Base-by-base conservation (phyloP, 2,888 invertebrate species). In the Melipona bicolor region DNA sequence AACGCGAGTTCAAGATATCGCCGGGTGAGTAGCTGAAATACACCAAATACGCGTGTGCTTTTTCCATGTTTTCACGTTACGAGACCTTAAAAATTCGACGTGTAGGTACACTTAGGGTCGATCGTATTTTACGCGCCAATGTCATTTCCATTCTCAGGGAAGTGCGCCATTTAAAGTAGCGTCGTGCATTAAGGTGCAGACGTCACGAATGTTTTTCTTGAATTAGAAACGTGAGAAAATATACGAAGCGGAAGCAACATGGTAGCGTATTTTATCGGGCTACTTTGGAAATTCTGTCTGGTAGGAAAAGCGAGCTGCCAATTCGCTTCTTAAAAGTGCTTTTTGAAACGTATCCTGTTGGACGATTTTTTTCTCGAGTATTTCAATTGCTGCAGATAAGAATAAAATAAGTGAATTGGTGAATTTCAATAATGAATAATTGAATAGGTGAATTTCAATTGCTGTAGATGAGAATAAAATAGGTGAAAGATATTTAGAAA, bases 1-100 rank as follows among this genome's bases (percentile, higher is more conserved):
- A 81, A 91, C 92, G 81, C 94, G 96, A 67, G 92, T 96, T 56
- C 96, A 96, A 88, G 96, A 96, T 91, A 95, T 96, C 77, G 95
- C 95, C 65, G 96, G 96, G 96, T 96, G 93, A 95, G 96, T 94
- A 65, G 19, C 69, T 71, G 50, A 77, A 83, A 36, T 50, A 62
- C 32, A 56, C 1, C 56, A 11, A 11, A 3, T 32, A 32, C 32
- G 4, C 21, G n/a, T 64, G 68, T 70, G 61, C 64, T 19, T 36
- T 43, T 21, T 36, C 52, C 50, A 52, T 36, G 49, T 77, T 73
- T 49, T 59, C 68, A 49, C 32, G 74, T 75, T 85, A 88, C 59
- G 75, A 50, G 69, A 78, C 27, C 79, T 56, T 68, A 78, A 83
- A 83, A 75, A 43, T 79, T 77, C 71, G 52, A 78, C 79, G 70